Evolutionary conservation across 2,797 vertebrate genomes (phyloP), one percentile per base, ranked within the genome.

Genomic region (Choloepus didactylus): DNA sequence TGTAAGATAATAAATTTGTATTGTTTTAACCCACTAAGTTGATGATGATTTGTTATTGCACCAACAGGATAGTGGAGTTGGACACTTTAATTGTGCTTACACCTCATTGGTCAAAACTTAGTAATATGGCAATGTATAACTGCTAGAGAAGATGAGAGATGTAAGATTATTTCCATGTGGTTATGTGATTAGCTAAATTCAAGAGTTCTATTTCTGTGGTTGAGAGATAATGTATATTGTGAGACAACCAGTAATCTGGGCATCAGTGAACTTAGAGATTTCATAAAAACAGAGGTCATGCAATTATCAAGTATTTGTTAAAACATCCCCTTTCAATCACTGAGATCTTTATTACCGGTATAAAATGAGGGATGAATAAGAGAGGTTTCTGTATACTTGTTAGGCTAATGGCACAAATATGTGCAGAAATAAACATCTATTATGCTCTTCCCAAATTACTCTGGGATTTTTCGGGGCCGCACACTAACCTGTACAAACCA

Each of bases 261-360:
- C 29, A 16, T 19, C 7, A 89, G 9, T 81, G 66, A 79, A 62
- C 7, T 35, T 80, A 56, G 12, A 44, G 9, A 8, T 70, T 69
- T 92, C 11, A 76, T 54, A 70, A 87, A 23, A 29, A n/a, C 11
- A 69, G 35, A 72, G 9, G 23, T 77, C 41, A 41, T n/a, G 4
- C 3, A 73, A 41, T 64, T 87, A 56, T 46, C n/a, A 75, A 84
- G 60, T 15, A 88, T 95, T 95, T 54, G 51, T 73, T 56, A 9
- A 41, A 73, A 41, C 2, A 94, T 87, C 72, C 0, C 21, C 5
- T 41, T 84, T 75, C 1, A 70, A 56, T 95, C n/a, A 73, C 21
- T 49, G 21, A 89, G 70, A 73, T 84, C 8, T 8, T 70, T 21
- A 67, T 87, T 94, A 56, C 1, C 29, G 64, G 6, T 27, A 69